Conservation (phyloP, 2,888 invertebrate species). For the Cryptus viduatorius region DNA sequence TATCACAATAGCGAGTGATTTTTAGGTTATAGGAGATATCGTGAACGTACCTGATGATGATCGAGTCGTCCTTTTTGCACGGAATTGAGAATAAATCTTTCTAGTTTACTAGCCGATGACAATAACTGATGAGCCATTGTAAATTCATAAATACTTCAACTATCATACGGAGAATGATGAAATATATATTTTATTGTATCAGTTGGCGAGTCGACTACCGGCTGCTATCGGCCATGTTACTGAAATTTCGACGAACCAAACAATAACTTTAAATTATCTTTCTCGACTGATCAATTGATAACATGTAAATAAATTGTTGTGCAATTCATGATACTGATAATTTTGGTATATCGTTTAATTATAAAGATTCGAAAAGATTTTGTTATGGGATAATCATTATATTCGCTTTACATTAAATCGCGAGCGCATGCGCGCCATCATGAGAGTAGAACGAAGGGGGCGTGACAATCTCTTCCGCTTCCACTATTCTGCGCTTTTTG, state of each 20-base stretch:
- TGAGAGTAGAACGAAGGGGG: not conserved
- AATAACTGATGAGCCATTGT: conserved; percentile 89
- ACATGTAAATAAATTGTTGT: not conserved
- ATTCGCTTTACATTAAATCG: not conserved
- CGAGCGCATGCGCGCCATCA: conserved; percentile 18
- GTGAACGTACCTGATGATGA: conserved; percentile 82
- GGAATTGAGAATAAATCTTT: conserved; percentile 85
- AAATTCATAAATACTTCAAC: conserved; percentile 69
- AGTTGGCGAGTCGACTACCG: conserved; percentile 59
- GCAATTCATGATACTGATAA: conserved; percentile 29
- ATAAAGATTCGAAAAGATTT: conserved; percentile 36
- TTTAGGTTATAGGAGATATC: conserved; percentile 77
- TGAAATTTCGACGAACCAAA: conserved; percentile 21
- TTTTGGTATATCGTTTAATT: conserved; percentile 49
- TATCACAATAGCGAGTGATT: conserved; percentile 69
- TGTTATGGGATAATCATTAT: conserved; percentile 21
- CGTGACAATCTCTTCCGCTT: conserved; percentile 19
- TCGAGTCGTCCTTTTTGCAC: conserved; percentile 83
- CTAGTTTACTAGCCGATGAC: conserved; percentile 87
- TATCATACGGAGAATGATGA: conserved; percentile 70
- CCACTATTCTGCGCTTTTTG: not conserved
- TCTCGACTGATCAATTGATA: not conserved
- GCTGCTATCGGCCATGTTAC: conserved; percentile 68
- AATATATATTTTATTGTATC: conserved; percentile 45
- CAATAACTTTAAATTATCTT: conserved; percentile 2